These are phyloP conservation scores for Heliocidaris tuberculata DNA, from an alignment of 35 echinoderm and acorn worm genomes.

Conservation along the genomic window DNA sequence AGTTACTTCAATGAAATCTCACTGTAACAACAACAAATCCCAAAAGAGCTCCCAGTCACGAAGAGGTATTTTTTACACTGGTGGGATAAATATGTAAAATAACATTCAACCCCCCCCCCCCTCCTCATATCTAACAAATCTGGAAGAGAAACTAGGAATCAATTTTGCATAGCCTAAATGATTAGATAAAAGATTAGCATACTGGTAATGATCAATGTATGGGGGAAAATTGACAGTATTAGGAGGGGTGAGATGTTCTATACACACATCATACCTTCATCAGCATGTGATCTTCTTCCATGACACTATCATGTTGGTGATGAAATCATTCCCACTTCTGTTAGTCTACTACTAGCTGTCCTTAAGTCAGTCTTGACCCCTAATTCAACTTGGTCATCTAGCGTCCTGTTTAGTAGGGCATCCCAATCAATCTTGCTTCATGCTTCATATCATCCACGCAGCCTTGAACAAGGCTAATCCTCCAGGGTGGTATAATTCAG, in stretches of 20 bases:
- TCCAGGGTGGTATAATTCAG: conserved; percentile 1
- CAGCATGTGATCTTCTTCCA: not conserved
- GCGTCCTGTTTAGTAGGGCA: not conserved
- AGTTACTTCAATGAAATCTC: too few species aligned
- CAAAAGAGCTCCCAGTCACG: too few species aligned
- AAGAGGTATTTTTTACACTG: too few species aligned
- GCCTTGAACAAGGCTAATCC: conserved; percentile 15
- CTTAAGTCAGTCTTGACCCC: not conserved
- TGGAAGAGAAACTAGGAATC: too few species aligned
- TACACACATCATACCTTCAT: not conserved
- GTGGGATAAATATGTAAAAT: too few species aligned
- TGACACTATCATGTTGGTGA: too few species aligned
- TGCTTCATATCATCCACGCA: not conserved
- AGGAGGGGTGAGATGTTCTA: not conserved
- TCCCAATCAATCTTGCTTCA: not conserved
- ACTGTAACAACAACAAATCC: too few species aligned
- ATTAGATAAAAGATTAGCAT: too few species aligned
- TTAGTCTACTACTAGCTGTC: not conserved
- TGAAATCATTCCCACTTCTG: not conserved
- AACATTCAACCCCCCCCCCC: too few species aligned
- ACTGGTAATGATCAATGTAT: too few species aligned
- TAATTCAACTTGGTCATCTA: not conserved
- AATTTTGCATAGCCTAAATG: too few species aligned
- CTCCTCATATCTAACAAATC: too few species aligned
- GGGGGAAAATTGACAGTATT: not conserved